Evolutionary conservation across 2,888 invertebrate species (phyloP).

Genomic region (Metellina segmentata): DNA sequence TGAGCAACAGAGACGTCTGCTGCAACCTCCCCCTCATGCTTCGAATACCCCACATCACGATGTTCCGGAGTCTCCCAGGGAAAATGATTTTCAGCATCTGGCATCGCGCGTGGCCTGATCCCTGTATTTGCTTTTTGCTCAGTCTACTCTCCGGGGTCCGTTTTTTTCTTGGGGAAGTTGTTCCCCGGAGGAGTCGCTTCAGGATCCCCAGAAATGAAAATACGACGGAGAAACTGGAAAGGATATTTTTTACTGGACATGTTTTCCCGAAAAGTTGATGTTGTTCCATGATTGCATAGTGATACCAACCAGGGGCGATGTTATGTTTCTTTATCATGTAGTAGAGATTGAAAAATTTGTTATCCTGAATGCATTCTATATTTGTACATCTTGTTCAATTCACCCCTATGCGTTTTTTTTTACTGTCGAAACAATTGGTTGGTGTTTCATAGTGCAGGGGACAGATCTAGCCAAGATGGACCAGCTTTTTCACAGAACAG

Average conservation of each 20-base stretch:
- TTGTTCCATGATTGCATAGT: too few relatives aligned
- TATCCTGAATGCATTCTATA: constrained; percentile 6
- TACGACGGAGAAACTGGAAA: too few relatives aligned
- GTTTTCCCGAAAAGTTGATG: too few relatives aligned
- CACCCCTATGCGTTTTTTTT: not conserved
- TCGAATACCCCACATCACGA: constrained; percentile 34
- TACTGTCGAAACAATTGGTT: too few relatives aligned
- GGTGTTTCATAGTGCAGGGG: too few relatives aligned
- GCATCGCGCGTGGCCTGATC: constrained; percentile 41
- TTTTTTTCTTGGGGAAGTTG: not conserved
- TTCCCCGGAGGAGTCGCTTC: too few relatives aligned
- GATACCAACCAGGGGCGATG: too few relatives aligned
- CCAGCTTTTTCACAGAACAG: too few relatives aligned
- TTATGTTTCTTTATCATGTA: not conserved
- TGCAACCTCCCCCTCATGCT: constrained; percentile 28
- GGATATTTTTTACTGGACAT: too few relatives aligned
- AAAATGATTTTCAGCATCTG: constrained; percentile 58
- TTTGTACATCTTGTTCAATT: not conserved
- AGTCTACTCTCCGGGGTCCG: not conserved
- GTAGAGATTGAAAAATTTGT: not conserved
- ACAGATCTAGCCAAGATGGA: too few relatives aligned
- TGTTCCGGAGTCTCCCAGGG: not conserved
- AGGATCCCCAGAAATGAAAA: too few relatives aligned
- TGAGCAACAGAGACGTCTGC: constrained; percentile 31
- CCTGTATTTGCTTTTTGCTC: not conserved